These are phyloP conservation scores for Actinostola sp. DNA, from an alignment of 92 coral and sea anemone genomes.

Conservation along the genomic window DNA sequence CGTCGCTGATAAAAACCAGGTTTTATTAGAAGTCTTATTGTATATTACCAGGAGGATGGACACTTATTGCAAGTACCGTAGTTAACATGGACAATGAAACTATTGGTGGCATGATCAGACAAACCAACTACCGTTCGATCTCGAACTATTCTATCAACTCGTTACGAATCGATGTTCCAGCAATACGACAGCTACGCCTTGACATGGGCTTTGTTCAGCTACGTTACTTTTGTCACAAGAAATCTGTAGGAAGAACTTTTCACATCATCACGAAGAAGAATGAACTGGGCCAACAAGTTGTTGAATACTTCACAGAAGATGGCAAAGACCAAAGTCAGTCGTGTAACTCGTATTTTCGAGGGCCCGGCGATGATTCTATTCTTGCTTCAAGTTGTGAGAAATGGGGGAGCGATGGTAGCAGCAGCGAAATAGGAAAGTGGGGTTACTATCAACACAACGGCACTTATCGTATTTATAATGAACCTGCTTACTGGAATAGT, in stretches of 20 bases:
- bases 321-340: slow-evolving; percentile 49
- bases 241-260: slow-evolving; percentile 71
- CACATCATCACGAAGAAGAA: slow-evolving; percentile 69
- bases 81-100: slow-evolving; percentile 27
- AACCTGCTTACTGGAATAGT: slow-evolving; percentile 54
- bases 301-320: slow-evolving; percentile 60
- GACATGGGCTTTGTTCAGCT: slow-evolving; percentile 72
- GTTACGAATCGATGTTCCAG: slow-evolving; percentile 45
- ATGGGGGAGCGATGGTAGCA: slow-evolving; percentile 67
- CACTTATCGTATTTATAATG: slow-evolving; percentile 54
- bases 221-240: slow-evolving; percentile 70
- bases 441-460: slow-evolving; percentile 42
- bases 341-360: slow-evolving; percentile 74
- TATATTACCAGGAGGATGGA: slow-evolving; percentile 83
- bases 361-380: slow-evolving; percentile 71
- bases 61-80: slow-evolving; percentile 62
- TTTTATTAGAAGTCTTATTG: neutral
- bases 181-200: slow-evolving; percentile 42
- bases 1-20: too few relatives aligned
- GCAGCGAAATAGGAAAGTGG: slow-evolving; percentile 64
- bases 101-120: slow-evolving; percentile 21
- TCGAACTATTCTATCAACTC: slow-evolving; percentile 59
- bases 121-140: slow-evolving; percentile 50
- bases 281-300: slow-evolving; percentile 47
- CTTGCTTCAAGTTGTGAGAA: slow-evolving; percentile 63